Base-by-base conservation (phyloP, 1,140 invertebrate genomes). In the Camponotus vicinus region DNA sequence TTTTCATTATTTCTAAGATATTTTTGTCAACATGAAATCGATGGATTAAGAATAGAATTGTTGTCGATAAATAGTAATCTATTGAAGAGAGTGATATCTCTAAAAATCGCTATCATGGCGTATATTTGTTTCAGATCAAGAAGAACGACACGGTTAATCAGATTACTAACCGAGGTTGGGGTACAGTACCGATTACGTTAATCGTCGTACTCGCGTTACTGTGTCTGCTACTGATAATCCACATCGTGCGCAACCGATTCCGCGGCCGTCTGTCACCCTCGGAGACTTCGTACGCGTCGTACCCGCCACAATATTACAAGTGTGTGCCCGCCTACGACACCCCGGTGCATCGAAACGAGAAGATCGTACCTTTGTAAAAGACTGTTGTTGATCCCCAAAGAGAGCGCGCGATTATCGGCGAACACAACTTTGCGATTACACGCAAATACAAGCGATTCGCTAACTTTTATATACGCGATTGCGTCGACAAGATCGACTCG, bases 261-360 rank as follows among this genome's bases (percentile, higher is more conserved):
- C 93, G 93, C 0, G 93, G 92, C 2, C 92, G 93, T 15, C 77
- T 95, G 11, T 92, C 92, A 18, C 92, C 94, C 0, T 91, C 92
- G 21, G 91, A 93, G 45, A 82, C 85, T 13, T 84, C 93, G 0
- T 95, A 93, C 61, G 75, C 92, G 4, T 89, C 92, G 6, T 93
- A 93, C 67, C 92, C 93, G n/a, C 91, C 93, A 40, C 94, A 95
- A 82, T 95, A 95, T 86, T 95, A 95, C 89, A 95, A 95, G 78
- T 94, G 93, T 76, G 93, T 95, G n/a, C 93, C 94, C 13, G 93
- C 88, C 18, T 94, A 95, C 77, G 94, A 94, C 42, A 93, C 92
- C 3, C 92, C 92, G 52, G 88, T 92, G 66, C 94, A 93, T 85
- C 92, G 87, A 67, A 91, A 92, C 78, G 93, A 94, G 86, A 95